A percentile compares a stretch with the other conserved stretches of the same genome.
Conservation (phyloP, 1,140 invertebrate species). For the Caenorhabditis inopinata region DNA sequence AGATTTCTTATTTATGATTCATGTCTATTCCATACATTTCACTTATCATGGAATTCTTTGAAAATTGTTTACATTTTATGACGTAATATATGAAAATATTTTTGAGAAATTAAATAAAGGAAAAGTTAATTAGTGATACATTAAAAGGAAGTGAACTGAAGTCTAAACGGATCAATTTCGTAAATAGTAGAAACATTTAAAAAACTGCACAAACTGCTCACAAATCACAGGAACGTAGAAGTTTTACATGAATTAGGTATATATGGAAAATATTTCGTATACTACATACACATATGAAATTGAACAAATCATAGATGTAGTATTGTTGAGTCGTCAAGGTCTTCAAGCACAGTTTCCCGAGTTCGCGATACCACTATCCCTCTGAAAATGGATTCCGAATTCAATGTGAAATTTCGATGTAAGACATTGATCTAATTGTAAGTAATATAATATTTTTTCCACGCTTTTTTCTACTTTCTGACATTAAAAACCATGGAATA, state of each 20-base stretch:
- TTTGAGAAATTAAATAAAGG: neutral
- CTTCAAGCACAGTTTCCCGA: neutral
- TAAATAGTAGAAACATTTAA: neutral
- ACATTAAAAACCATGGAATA: neutral
- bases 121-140: neutral
- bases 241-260: neutral
- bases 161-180: neutral
- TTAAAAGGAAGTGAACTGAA: neutral
- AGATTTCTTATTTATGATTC: neutral
- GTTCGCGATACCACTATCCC: slow-evolving; percentile 11
- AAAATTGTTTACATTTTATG: slow-evolving; percentile 14
- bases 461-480: too few relatives aligned
- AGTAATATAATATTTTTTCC: too few relatives aligned
- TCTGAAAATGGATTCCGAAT: too few relatives aligned
- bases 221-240: neutral
- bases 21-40: neutral
- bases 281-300: too few relatives aligned
- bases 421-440: too few relatives aligned
- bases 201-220: neutral
- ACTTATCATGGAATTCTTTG: too few relatives aligned
- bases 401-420: too few relatives aligned
- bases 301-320: neutral
- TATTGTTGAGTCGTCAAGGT: neutral
- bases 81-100: neutral
- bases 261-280: neutral